phyloP scores from a whole-genome alignment of 2,888 invertebrate genomes.

The Sabatieria punctata region DNA sequence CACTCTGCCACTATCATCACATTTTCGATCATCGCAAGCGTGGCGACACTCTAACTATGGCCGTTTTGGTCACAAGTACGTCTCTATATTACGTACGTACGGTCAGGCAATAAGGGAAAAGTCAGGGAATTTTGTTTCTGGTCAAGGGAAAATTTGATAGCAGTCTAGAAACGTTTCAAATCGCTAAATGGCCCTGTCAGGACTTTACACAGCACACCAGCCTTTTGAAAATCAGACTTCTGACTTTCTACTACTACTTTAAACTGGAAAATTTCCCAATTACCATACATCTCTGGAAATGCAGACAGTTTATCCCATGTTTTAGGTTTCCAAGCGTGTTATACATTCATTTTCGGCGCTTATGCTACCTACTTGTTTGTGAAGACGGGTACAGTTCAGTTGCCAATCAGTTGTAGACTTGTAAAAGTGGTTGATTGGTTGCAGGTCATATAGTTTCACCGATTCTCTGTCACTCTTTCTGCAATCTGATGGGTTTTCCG shows the following conservation, averaged over 20 bases:
- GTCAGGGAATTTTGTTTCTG: too few relatives aligned
- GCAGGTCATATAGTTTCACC: slow-evolving; percentile 2
- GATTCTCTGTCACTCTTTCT: slow-evolving; percentile 7
- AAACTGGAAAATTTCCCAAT: too few relatives aligned
- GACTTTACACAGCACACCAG: too few relatives aligned
- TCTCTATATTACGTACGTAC: too few relatives aligned
- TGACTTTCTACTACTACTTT: too few relatives aligned
- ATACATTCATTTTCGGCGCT: slow-evolving; percentile 28
- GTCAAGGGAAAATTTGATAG: too few relatives aligned
- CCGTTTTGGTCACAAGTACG: not conserved
- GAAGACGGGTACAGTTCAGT: slow-evolving; percentile 12
- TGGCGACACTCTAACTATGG: not conserved
- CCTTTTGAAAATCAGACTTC: too few relatives aligned
- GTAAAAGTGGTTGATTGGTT: not conserved
- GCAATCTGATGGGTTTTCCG: slow-evolving; percentile 10
- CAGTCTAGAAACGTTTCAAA: too few relatives aligned
- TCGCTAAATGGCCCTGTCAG: too few relatives aligned
- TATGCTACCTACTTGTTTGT: slow-evolving; percentile 25
- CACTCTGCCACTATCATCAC: slow-evolving; percentile 6
- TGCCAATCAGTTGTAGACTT: not conserved
- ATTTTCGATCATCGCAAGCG: slow-evolving; percentile 1
- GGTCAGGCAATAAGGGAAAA: too few relatives aligned
- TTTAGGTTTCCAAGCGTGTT: slow-evolving; percentile 23
- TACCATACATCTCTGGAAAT: too few relatives aligned
- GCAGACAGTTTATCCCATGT: too few relatives aligned